These are phyloP conservation scores for Gallinago jamesoni DNA, from an alignment of 2,113 vertebrate genomes.

Conservation along the genomic window DNA sequence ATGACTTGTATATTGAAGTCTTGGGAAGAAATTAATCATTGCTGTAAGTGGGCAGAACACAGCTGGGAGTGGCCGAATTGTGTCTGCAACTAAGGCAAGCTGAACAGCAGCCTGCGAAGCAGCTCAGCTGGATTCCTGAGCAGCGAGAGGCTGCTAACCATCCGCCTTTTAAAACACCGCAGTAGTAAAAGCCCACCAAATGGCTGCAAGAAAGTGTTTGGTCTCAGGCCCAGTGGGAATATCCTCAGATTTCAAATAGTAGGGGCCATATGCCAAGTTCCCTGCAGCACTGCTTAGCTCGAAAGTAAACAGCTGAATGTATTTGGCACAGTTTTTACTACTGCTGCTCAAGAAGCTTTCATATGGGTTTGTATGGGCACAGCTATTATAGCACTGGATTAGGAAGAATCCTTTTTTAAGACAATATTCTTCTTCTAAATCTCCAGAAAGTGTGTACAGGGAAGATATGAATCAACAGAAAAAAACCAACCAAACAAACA, in stretches of 20 bases:
- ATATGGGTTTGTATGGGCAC: neutral
- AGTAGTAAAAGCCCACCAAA: conserved; percentile 41
- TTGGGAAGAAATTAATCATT: conserved; percentile 49
- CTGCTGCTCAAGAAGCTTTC: neutral
- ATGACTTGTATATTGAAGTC: neutral
- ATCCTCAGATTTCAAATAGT: conserved; percentile 41
- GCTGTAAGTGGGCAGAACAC: conserved; percentile 29
- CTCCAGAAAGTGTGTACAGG: neutral
- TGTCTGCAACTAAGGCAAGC: neutral
- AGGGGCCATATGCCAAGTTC: conserved; percentile 17
- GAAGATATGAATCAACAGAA: neutral
- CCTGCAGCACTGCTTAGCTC: conserved; percentile 20
- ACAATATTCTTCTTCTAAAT: neutral
- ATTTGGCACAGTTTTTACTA: conserved; percentile 23
- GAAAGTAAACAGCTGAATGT: conserved; percentile 36
- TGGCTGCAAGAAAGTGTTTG: conserved; percentile 32
- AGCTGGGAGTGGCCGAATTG: conserved; percentile 48
- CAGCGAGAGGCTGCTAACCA: conserved; percentile 26
- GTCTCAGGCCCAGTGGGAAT: conserved; percentile 53
- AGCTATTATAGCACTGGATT: neutral
- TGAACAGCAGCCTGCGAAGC: neutral
- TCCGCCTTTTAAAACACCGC: neutral
- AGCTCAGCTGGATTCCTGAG: conserved; percentile 39
- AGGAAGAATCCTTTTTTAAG: neutral
- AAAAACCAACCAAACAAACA: no score